A percentile compares a stretch with the other conserved stretches of the same genome.
These are phyloP conservation scores for roundworm (Caenorhabditis elegans) DNA, from an alignment of 1,140 invertebrate species.

Conservation along the genomic window DNA sequence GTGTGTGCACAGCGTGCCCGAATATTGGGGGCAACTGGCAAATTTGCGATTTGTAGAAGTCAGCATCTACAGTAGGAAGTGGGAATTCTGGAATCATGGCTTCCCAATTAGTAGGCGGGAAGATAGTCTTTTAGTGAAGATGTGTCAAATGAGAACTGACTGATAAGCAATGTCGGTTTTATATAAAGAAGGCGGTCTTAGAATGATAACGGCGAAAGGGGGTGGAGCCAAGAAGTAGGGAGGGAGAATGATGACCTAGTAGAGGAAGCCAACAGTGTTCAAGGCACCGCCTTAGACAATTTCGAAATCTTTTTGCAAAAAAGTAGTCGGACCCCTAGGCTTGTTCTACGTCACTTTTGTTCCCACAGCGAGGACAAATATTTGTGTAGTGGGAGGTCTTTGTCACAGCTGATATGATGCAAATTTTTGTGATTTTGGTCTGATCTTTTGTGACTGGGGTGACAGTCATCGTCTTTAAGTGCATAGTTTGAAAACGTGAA, in stretches of 20 bases:
- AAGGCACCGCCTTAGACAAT: background rate
- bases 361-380: background rate
- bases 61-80: slow-evolving; percentile 16
- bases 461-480: background rate
- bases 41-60: slow-evolving; percentile 11
- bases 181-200: background rate
- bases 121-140: background rate
- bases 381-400: background rate
- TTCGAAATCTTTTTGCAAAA: background rate
- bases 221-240: background rate
- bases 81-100: slow-evolving; percentile 23
- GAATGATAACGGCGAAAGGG: background rate
- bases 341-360: slow-evolving; percentile 13
- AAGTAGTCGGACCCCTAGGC: background rate
- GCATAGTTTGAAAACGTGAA: slow-evolving; percentile 25
- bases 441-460: background rate
- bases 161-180: slow-evolving; percentile 10
- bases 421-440: slow-evolving; percentile 20
- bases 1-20: background rate
- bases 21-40: background rate
- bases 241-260: background rate
- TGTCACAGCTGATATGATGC: slow-evolving; percentile 18
- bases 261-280: background rate
- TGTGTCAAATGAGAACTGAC: slow-evolving; percentile 5
- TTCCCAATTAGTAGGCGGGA: slow-evolving; percentile 17